phyloP scores from a whole-genome alignment of 2,797 vertebrate genomes.

The Meriones psammophilus region DNA sequence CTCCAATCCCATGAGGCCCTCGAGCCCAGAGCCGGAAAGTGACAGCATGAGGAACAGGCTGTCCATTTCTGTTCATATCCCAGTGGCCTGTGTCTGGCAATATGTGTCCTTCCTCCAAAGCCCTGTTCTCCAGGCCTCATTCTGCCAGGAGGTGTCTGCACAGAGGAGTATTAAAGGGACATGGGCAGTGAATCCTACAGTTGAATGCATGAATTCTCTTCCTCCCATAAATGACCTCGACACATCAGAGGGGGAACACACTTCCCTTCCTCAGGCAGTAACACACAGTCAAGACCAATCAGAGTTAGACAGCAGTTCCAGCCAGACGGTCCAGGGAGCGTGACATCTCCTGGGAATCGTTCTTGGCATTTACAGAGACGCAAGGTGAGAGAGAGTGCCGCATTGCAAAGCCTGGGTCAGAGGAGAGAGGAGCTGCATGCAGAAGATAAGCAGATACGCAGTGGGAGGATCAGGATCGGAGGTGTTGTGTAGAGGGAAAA shows the following conservation, averaged over 20 bases:
- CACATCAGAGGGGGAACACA: conserved; percentile 16
- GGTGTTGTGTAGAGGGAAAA: background rate
- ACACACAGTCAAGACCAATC: background rate
- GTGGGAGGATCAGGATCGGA: background rate
- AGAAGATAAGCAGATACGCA: background rate
- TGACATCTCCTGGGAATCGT: background rate
- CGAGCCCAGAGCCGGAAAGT: background rate
- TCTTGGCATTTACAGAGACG: conserved; percentile 25
- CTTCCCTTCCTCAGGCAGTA: background rate
- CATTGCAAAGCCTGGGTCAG: background rate
- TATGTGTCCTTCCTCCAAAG: background rate
- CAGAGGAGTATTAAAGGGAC: background rate
- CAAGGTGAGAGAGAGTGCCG: background rate
- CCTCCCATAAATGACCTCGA: conserved; percentile 21
- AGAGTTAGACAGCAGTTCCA: background rate
- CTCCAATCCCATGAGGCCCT: background rate
- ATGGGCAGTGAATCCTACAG: background rate
- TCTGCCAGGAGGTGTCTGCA: background rate
- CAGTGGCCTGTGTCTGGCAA: background rate
- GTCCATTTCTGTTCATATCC: background rate
- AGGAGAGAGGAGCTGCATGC: background rate
- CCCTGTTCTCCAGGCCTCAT: background rate
- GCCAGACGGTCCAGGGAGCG: background rate
- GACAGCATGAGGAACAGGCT: background rate
- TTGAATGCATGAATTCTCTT: conserved; percentile 37